Base-by-base conservation (phyloP, 2,888 invertebrate species). In the Arctia plantaginis region DNA sequence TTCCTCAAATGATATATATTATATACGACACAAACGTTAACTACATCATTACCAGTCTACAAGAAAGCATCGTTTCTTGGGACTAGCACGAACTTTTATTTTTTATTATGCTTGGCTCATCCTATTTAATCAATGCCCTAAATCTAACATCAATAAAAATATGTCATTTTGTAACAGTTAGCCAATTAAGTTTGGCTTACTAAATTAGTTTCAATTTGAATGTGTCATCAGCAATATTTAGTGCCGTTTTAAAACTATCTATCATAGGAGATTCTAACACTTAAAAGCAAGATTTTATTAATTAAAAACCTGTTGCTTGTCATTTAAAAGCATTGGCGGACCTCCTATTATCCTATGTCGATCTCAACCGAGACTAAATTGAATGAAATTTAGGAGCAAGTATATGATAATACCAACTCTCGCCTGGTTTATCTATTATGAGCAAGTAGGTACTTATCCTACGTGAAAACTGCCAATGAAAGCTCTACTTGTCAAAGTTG, bases 401-500 rank as follows among this genome's bases (percentile, higher is more conserved):
- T 47, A 30, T 44, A 30, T 15, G 41, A 69, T 62, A 70, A 70
- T 62, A 41, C 7, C 23, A 70, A 70, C 62, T 59, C 23, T 62
- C 39, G 30, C 20, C 59, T 27, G 71, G 77, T 77, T 75, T 77
- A 70, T 75, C 69, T 79, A 74, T 73, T 72, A 75, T 77, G 65
- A 73, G 68, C 68, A 35, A 41, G 72, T 20, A 65, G 55, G 69
- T 71, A 71, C 64, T 44, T 66, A 70, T 68, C 75, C 75, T 75
- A 77, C 69, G 67, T 77, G 77, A 66, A 79, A 85, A 86, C 80
- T 87, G 80, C 83, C 86, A 87, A 90, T 91, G 92, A 93, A 93
- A 93, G 90, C 88, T 91, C 89, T 88, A 86, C 87, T 90, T 91
- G 89, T 89, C 85, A 85, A 85, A 86, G 85, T 84, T 86, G 87